Evolutionary conservation across 2,113 vertebrate species (phyloP).

Genomic region (Semnopithecus entellus): DNA sequence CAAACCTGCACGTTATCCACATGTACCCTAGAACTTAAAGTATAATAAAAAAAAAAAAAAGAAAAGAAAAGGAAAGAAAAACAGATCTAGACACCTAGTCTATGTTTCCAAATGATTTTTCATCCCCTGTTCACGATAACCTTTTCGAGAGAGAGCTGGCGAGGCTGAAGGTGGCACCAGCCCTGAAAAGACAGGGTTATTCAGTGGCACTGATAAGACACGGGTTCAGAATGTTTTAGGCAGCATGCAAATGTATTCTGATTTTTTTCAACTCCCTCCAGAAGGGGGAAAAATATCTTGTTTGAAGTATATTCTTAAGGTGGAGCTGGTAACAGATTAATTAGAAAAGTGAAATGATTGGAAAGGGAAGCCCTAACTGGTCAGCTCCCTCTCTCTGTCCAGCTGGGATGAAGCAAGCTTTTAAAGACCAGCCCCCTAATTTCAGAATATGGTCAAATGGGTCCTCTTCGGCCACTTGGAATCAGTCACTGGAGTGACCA

Average conservation of each 20-base stretch:
- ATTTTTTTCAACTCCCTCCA: neutral
- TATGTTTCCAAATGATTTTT: neutral
- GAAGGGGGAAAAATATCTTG: neutral
- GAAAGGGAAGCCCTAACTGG: too few species aligned
- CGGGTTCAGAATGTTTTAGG: neutral
- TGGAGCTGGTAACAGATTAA: neutral
- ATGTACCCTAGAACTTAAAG: too few species aligned
- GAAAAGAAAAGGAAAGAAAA: neutral
- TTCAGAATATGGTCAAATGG: neutral
- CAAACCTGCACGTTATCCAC: too few species aligned
- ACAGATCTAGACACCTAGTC: neutral
- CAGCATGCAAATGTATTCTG: constrained; percentile 49
- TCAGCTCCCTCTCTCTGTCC: neutral
- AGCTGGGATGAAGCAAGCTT: neutral
- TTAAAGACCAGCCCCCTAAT: neutral
- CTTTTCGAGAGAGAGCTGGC: neutral
- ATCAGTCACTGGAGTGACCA: neutral
- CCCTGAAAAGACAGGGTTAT: neutral
- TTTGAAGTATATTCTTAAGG: constrained; percentile 13
- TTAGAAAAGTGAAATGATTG: neutral
- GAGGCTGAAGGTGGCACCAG: neutral
- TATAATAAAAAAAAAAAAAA: too few species aligned
- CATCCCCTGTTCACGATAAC: neutral
- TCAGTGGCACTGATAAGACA: neutral
- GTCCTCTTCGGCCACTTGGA: neutral